These are phyloP conservation scores for Protodeltote pygarga DNA, from an alignment of 2,888 invertebrate genomes.

Conservation along the genomic window DNA sequence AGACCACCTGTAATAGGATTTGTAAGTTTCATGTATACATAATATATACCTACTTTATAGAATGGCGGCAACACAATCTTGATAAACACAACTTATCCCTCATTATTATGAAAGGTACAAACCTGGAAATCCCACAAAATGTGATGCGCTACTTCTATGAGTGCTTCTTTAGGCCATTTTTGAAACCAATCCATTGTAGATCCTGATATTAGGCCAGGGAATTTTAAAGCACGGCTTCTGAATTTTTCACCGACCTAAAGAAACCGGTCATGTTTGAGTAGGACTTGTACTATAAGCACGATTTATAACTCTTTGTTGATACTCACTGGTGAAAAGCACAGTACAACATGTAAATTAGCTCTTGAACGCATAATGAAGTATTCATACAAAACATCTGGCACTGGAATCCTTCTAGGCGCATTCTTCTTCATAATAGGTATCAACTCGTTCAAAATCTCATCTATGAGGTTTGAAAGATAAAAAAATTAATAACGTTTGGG, in stretches of 20 bases:
- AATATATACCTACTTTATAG: too few relatives aligned
- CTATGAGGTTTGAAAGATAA: too few relatives aligned
- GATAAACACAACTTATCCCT: too few relatives aligned
- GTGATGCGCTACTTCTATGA: conserved; percentile 94
- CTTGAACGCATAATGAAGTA: conserved; percentile 94
- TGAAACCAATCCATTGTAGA: conserved; percentile 97
- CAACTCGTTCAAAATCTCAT: conserved; percentile 93
- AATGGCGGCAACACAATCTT: too few relatives aligned
- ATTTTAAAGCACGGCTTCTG: conserved; percentile 93
- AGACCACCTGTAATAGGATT: conserved; percentile 78
- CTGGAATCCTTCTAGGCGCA: conserved; percentile 91
- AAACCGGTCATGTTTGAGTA: too few relatives aligned
- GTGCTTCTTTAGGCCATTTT: conserved; percentile 94
- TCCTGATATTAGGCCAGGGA: conserved; percentile 96
- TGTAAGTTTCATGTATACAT: too few relatives aligned
- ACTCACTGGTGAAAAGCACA: conserved; percentile 95
- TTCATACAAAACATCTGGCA: conserved; percentile 94
- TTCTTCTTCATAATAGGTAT: conserved; percentile 94
- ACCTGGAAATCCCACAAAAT: conserved; percentile 89
- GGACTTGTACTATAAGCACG: too few relatives aligned
- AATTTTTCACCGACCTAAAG: conserved; percentile 96
- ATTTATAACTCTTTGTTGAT: too few relatives aligned
- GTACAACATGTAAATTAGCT: conserved; percentile 93
- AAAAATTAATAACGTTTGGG: too few relatives aligned
- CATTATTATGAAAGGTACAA: conserved; percentile 27